Evolutionary conservation across 1,140 invertebrate species (phyloP).

Genomic region (Paracyclopina nana): DNA sequence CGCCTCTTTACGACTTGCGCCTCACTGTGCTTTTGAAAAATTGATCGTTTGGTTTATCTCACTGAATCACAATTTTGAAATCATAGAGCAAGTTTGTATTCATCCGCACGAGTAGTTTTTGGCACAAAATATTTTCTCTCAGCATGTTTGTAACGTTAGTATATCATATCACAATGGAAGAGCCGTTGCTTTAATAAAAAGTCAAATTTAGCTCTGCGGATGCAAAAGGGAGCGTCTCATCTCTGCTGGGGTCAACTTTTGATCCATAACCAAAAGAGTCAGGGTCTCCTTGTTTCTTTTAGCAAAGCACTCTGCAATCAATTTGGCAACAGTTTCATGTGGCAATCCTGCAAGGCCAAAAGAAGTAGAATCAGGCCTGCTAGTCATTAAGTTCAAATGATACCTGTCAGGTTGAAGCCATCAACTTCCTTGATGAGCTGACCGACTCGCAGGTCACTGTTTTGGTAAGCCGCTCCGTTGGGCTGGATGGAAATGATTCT

Average conservation of each 20-base stretch:
- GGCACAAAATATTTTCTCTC: too few relatives aligned
- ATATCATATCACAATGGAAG: too few relatives aligned
- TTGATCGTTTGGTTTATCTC: too few relatives aligned
- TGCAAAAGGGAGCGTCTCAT: slow-evolving; percentile 19
- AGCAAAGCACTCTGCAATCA: slow-evolving; percentile 72
- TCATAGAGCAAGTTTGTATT: too few relatives aligned
- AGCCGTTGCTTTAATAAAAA: too few relatives aligned
- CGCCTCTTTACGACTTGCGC: too few relatives aligned
- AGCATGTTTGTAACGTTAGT: too few relatives aligned
- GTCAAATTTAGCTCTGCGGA: slow-evolving; percentile 17
- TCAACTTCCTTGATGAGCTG: slow-evolving; percentile 84
- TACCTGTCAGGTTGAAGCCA: slow-evolving; percentile 60
- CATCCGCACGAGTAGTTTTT: too few relatives aligned
- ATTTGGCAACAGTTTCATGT: slow-evolving; percentile 58
- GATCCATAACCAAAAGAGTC: slow-evolving; percentile 66
- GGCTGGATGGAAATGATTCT: slow-evolving; percentile 90
- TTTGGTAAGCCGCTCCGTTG: slow-evolving; percentile 76
- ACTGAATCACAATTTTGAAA: too few relatives aligned
- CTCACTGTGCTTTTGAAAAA: too few relatives aligned
- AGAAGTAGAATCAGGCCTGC: neutral
- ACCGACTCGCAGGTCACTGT: slow-evolving; percentile 72
- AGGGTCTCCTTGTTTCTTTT: slow-evolving; percentile 61
- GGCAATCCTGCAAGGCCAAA: slow-evolving; percentile 29
- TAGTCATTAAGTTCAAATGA: neutral
- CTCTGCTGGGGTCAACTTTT: slow-evolving; percentile 68